Percentiles rank a stretch among this genome's conserved stretches.
These are phyloP conservation scores for Anguilla japonica DNA, from an alignment of 2,113 vertebrate genomes.

Conservation along the genomic window DNA sequence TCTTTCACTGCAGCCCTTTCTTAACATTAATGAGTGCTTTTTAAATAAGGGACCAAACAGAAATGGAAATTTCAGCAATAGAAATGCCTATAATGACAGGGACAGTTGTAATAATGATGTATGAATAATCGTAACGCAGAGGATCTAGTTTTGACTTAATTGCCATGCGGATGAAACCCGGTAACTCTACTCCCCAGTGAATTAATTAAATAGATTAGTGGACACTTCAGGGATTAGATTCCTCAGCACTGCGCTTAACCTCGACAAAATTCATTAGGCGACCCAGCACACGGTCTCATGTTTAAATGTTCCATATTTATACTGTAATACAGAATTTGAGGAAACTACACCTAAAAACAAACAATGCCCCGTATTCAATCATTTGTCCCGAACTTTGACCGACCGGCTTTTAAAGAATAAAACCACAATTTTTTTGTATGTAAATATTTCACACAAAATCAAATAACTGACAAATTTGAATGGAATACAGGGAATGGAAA, in stretches of 20 bases:
- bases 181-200: not conserved
- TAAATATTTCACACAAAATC: too few species aligned
- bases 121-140: slow-evolving; percentile 3
- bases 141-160: slow-evolving; percentile 16
- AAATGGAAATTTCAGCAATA: slow-evolving; percentile 6
- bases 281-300: not conserved
- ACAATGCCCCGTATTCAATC: not conserved
- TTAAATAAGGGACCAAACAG: not conserved
- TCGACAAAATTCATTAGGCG: not conserved
- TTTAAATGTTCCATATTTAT: not conserved
- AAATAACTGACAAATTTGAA: too few species aligned
- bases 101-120: slow-evolving; percentile 9
- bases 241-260: not conserved
- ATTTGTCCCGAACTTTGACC: not conserved
- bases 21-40: not conserved
- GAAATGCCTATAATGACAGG: not conserved
- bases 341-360: not conserved
- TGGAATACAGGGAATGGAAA: not conserved
- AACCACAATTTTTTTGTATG: too few species aligned
- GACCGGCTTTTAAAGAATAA: too few species aligned
- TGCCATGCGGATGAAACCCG: not conserved
- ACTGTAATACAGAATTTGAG: not conserved
- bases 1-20: not conserved
- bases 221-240: slow-evolving; percentile 14
- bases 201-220: slow-evolving; percentile 9